Percentiles rank a stretch among this genome's conserved stretches.
phyloP scores from a whole-genome alignment of 1,140 invertebrate genomes.

The Artemia franciscana region DNA sequence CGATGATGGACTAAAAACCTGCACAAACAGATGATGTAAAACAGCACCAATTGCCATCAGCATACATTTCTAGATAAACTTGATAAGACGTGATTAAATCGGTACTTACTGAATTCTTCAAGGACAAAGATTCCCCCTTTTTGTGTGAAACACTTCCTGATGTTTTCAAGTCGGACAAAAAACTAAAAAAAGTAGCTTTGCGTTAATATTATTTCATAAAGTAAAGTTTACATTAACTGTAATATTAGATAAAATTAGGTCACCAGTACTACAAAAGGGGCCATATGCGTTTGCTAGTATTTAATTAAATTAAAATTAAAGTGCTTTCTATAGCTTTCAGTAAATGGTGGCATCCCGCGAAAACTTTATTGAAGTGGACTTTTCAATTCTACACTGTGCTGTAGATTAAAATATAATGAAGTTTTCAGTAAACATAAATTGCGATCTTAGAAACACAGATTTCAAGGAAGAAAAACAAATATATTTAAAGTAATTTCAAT shows the following conservation, averaged over 20 bases:
- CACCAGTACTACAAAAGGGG: background rate
- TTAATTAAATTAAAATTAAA: background rate
- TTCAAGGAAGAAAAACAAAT: too few relatives aligned
- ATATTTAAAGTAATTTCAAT: too few relatives aligned
- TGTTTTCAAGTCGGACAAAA: slow-evolving; percentile 95
- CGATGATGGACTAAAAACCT: slow-evolving; percentile 2
- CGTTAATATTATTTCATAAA: background rate
- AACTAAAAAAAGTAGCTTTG: slow-evolving; percentile 35
- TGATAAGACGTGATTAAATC: background rate
- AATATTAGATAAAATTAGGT: background rate
- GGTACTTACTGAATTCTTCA: slow-evolving; percentile 89
- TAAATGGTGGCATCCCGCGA: background rate
- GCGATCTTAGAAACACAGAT: too few relatives aligned
- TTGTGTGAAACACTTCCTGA: slow-evolving; percentile 96
- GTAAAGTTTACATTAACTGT: background rate
- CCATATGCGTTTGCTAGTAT: background rate
- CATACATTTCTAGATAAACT: slow-evolving; percentile 6
- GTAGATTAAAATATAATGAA: too few relatives aligned
- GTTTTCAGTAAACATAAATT: too few relatives aligned
- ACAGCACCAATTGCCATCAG: too few relatives aligned
- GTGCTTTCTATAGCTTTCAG: background rate
- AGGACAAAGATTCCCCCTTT: slow-evolving; percentile 96
- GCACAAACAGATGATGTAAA: slow-evolving; percentile 6
- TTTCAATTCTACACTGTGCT: too few relatives aligned
- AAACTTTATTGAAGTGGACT: too few relatives aligned